Conservation (phyloP, 2,888 invertebrate species). For the Mesochorus sp. region DNA sequence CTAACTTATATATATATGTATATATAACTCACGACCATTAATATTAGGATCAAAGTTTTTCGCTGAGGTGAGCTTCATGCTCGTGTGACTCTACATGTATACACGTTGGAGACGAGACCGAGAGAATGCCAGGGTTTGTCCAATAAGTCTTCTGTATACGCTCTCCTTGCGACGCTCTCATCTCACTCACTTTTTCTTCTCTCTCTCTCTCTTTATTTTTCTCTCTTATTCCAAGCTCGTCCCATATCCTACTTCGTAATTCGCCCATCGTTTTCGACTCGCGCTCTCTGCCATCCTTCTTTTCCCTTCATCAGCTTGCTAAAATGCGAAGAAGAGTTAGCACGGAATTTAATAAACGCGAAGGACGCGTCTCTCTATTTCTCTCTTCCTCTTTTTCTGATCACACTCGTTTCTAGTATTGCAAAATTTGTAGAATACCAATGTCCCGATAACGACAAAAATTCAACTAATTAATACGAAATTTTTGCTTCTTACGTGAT, state of each 20-base stretch:
- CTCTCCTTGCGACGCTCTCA: not conserved
- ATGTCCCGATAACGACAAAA: constrained; percentile 14
- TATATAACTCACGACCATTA: constrained; percentile 47
- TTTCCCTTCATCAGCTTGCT: not conserved
- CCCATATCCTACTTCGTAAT: constrained; percentile 47
- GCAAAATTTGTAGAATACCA: constrained; percentile 51
- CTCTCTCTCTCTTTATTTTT: not conserved
- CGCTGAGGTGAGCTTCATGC: not conserved
- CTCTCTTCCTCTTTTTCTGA: constrained; percentile 13
- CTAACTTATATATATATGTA: constrained; percentile 5
- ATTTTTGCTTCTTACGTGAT: not conserved
- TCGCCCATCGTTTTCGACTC: constrained; percentile 56
- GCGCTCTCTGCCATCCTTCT: constrained; percentile 33
- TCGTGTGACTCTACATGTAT: too few relatives aligned
- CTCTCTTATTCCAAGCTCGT: constrained; percentile 30
- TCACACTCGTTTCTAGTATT: constrained; percentile 37
- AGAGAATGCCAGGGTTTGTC: constrained; percentile 39
- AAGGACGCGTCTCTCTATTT: constrained; percentile 37
- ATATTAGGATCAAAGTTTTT: constrained; percentile 59
- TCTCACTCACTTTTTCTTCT: constrained; percentile 4
- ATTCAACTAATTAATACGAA: constrained; percentile 31
- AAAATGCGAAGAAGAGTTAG: constrained; percentile 50
- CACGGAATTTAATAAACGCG: constrained; percentile 59
- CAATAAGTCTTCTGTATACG: constrained; percentile 15
- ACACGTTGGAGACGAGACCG: not conserved